Evolutionary conservation across 2,113 vertebrate genomes (phyloP).

Genomic region (Halcyon senegalensis): DNA sequence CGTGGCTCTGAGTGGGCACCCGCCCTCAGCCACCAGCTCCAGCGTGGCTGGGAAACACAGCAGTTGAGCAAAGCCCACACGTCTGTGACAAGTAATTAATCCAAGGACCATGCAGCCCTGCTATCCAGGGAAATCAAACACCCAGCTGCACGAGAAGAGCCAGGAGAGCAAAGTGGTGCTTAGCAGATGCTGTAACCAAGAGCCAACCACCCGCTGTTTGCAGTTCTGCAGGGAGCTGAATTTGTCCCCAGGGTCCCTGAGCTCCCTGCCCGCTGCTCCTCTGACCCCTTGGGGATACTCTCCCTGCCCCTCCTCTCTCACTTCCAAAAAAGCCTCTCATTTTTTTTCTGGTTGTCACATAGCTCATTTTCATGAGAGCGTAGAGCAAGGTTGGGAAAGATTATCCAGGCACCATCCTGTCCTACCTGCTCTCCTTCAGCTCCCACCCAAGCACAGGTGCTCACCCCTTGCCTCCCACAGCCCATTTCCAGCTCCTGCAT

Average conservation of each 20-base stretch:
- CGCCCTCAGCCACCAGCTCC: background rate
- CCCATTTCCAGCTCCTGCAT: background rate
- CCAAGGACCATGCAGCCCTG: background rate
- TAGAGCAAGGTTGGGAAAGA: background rate
- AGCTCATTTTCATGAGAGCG: background rate
- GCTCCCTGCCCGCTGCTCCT: background rate
- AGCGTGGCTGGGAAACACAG: background rate
- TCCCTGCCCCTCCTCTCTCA: background rate
- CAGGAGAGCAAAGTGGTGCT: background rate
- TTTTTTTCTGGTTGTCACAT: background rate
- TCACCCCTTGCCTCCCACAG: background rate
- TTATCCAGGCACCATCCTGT: background rate
- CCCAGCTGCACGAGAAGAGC: background rate
- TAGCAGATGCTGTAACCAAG: background rate
- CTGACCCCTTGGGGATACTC: rapidly evolving
- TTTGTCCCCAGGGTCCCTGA: rapidly evolving
- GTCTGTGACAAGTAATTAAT: background rate
- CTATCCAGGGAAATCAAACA: background rate
- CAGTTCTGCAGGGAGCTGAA: background rate
- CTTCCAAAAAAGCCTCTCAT: rapidly evolving
- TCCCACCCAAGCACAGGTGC: rapidly evolving
- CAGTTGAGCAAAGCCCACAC: rapidly evolving
- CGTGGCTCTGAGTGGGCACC: background rate
- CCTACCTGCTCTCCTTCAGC: background rate
- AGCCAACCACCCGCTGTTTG: background rate